phyloP scores from a whole-genome alignment of 2,888 invertebrate genomes.

The Drosophila falleni region DNA sequence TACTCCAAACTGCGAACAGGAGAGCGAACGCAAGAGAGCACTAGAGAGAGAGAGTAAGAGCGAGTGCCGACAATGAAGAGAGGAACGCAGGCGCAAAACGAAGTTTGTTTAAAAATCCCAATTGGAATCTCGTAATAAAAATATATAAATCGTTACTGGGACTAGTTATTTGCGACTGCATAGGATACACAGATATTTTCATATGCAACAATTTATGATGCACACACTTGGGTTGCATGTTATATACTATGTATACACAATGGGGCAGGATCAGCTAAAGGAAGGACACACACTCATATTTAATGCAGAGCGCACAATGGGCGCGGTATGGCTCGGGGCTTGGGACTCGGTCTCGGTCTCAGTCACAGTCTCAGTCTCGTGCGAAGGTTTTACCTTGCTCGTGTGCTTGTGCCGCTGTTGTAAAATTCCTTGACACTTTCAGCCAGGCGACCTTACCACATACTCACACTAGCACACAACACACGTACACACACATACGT shows the following conservation, averaged over 20 bases:
- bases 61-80: slow-evolving; percentile 20
- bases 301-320: slow-evolving; percentile 76
- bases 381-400: slow-evolving; percentile 75
- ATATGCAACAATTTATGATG: slow-evolving; percentile 77
- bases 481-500: slow-evolving; percentile 4
- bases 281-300: slow-evolving; percentile 56
- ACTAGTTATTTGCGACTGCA: slow-evolving; percentile 47
- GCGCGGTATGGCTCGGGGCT: slow-evolving; percentile 70
- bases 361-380: slow-evolving; percentile 29
- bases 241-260: slow-evolving; percentile 9
- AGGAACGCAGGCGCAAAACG: slow-evolving; percentile 70
- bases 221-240: slow-evolving; percentile 29
- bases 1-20: slow-evolving; percentile 52
- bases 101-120: slow-evolving; percentile 58
- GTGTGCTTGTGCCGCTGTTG: slow-evolving; percentile 58
- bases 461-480: slow-evolving; percentile 39
- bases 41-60: slow-evolving; percentile 3
- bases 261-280: slow-evolving; percentile 40
- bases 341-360: slow-evolving; percentile 8
- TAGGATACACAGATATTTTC: slow-evolving; percentile 45
- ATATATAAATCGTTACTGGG: slow-evolving; percentile 27
- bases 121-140: slow-evolving; percentile 55
- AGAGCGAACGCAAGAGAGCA: slow-evolving; percentile 39
- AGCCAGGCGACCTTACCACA: slow-evolving; percentile 75
- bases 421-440: slow-evolving; percentile 80